phyloP scores from a whole-genome alignment of 2,797 vertebrate genomes.

The Sebastolobus alascanus region DNA sequence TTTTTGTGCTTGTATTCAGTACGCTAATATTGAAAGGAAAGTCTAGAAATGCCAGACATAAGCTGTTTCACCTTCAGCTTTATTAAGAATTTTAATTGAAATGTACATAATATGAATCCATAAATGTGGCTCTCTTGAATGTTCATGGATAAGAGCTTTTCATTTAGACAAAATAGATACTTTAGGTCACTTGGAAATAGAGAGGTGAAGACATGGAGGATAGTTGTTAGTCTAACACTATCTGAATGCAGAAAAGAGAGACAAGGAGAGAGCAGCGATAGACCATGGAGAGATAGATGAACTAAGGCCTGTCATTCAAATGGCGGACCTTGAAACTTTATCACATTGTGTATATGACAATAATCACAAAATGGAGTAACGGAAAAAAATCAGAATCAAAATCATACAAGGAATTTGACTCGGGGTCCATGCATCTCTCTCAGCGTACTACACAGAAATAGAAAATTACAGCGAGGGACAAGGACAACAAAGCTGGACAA shows the following conservation, averaged over 20 bases:
- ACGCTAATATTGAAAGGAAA: neutral
- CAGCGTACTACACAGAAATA: no score
- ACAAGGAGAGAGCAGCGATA: neutral
- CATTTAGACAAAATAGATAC: neutral
- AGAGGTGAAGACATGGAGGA: neutral
- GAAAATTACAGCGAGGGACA: no score
- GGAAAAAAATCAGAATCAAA: no score
- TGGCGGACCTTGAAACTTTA: conserved; percentile 16
- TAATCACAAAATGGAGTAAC: no score
- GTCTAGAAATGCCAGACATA: neutral
- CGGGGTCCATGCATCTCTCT: no score
- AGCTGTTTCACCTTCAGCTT: neutral
- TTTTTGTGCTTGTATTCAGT: neutral
- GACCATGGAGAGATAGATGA: neutral
- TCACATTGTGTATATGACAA: neutral
- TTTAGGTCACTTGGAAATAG: neutral
- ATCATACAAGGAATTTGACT: no score
- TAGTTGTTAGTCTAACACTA: neutral
- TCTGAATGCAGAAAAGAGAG: neutral
- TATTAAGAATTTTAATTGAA: neutral
- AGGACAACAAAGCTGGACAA: no score
- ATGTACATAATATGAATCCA: neutral
- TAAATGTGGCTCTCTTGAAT: neutral
- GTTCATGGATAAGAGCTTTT: neutral
- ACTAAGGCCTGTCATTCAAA: conserved; percentile 9